Evolutionary conservation across 2,888 invertebrate species (phyloP).

Genomic region (Acrobasis repandana): DNA sequence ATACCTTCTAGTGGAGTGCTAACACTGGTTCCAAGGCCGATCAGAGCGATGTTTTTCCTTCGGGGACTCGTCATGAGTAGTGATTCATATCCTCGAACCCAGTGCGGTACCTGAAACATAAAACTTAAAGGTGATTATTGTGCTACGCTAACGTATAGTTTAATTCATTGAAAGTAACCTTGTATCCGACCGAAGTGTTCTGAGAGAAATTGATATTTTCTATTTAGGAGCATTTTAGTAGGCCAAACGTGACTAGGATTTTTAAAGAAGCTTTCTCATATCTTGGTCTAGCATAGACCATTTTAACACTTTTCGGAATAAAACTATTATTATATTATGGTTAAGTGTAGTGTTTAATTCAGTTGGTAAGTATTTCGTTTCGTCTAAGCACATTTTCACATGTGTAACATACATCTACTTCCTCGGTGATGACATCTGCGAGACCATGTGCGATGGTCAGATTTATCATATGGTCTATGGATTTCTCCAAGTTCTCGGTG

Average conservation of each 20-base stretch:
- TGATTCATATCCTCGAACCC: slow-evolving; percentile 85
- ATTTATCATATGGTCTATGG: slow-evolving; percentile 85
- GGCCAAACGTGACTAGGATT: no score
- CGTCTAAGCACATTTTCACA: no score
- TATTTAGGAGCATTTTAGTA: background rate
- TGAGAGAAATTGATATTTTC: background rate
- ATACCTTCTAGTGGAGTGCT: slow-evolving; percentile 87
- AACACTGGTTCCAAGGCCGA: slow-evolving; percentile 87
- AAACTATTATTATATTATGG: no score
- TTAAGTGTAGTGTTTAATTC: no score
- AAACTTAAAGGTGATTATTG: background rate
- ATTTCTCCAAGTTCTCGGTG: slow-evolving; percentile 81
- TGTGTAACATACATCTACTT: slow-evolving; percentile 60
- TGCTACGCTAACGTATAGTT: no score
- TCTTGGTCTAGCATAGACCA: no score
- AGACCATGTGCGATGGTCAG: slow-evolving; percentile 49
- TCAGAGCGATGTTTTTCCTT: slow-evolving; percentile 81
- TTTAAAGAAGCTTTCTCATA: no score
- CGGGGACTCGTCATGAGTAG: slow-evolving; percentile 84
- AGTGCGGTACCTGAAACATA: slow-evolving; percentile 60
- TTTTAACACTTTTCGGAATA: no score
- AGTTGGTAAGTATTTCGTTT: no score
- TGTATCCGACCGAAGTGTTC: no score
- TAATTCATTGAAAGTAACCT: no score
- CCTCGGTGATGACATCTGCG: slow-evolving; percentile 86